phyloP scores from a whole-genome alignment of 64 coral and sea anemone species.

The Montipora foliosa region DNA sequence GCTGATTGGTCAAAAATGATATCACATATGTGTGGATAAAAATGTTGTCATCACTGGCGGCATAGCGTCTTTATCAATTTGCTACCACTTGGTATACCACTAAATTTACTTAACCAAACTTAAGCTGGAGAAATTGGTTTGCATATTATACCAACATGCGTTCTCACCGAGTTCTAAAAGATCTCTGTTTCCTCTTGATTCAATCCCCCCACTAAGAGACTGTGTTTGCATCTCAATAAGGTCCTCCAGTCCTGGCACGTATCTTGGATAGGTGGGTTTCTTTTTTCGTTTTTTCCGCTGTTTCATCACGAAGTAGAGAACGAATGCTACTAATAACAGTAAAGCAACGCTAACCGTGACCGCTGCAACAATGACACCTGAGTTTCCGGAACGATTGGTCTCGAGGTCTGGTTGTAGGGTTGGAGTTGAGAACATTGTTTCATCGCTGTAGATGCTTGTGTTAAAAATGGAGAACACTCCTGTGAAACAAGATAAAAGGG shows the following conservation, averaged over 20 bases:
- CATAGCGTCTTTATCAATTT: too few relatives aligned
- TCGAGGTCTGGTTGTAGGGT: neutral
- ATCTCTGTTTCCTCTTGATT: constrained; percentile 37
- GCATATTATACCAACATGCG: too few relatives aligned
- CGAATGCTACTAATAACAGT: neutral
- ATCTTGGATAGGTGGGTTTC: neutral
- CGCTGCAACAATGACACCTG: neutral
- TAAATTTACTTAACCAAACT: too few relatives aligned
- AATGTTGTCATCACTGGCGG: too few relatives aligned
- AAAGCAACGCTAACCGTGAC: neutral
- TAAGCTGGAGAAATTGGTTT: too few relatives aligned
- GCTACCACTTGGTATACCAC: too few relatives aligned
- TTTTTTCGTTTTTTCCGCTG: neutral
- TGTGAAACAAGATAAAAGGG: neutral
- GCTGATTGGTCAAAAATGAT: too few relatives aligned
- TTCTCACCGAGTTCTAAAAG: constrained; percentile 1
- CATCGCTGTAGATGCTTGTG: constrained; percentile 7
- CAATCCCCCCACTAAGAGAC: constrained; percentile 16
- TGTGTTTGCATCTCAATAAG: constrained; percentile 36
- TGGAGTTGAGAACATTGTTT: neutral
- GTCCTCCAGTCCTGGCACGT: constrained; percentile 37
- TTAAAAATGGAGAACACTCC: constrained; percentile 25
- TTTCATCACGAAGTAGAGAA: constrained; percentile 5
- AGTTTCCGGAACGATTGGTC: neutral
- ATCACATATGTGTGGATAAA: too few relatives aligned